Evolutionary conservation across 2,888 invertebrate species (phyloP).

Genomic region (Physocephala rufipes): DNA sequence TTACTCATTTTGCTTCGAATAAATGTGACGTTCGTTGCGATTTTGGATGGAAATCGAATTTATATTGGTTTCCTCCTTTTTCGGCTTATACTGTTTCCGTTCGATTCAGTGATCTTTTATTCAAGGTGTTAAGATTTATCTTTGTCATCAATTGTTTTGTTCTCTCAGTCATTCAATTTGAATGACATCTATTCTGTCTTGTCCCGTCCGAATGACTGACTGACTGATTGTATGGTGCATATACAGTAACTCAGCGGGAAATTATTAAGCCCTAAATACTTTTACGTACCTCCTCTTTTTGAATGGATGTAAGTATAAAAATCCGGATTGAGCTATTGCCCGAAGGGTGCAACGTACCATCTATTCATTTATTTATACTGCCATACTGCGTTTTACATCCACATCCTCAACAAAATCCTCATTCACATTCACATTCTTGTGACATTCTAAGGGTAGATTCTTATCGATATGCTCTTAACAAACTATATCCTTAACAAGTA

Average conservation of each 20-base stretch:
- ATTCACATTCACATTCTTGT: not conserved
- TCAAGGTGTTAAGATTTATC: slow-evolving; percentile 65
- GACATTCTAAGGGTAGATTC: slow-evolving; percentile 51
- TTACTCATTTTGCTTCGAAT: slow-evolving; percentile 18
- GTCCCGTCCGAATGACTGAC: slow-evolving; percentile 30
- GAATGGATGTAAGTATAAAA: not conserved
- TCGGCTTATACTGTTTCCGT: not conserved
- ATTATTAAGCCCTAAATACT: slow-evolving; percentile 25
- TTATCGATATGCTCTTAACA: slow-evolving; percentile 45
- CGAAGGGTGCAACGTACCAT: slow-evolving; percentile 23
- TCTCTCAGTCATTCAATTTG: slow-evolving; percentile 48
- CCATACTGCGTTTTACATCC: not conserved
- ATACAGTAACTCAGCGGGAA: slow-evolving; percentile 3
- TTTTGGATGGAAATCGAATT: not conserved
- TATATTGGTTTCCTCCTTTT: not conserved
- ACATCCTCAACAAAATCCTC: not conserved
- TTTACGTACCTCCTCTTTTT: slow-evolving; percentile 23
- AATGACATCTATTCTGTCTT: slow-evolving; percentile 52
- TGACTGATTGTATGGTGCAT: not conserved
- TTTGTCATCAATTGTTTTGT: slow-evolving; percentile 57
- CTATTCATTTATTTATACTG: not conserved
- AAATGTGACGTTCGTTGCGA: slow-evolving; percentile 5
- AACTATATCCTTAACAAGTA: slow-evolving; percentile 24
- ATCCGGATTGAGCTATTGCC: not conserved
- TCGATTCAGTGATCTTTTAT: slow-evolving; percentile 52